phyloP scores from a whole-genome alignment of 2,888 invertebrate genomes.

The Psylliodes chrysocephalus region DNA sequence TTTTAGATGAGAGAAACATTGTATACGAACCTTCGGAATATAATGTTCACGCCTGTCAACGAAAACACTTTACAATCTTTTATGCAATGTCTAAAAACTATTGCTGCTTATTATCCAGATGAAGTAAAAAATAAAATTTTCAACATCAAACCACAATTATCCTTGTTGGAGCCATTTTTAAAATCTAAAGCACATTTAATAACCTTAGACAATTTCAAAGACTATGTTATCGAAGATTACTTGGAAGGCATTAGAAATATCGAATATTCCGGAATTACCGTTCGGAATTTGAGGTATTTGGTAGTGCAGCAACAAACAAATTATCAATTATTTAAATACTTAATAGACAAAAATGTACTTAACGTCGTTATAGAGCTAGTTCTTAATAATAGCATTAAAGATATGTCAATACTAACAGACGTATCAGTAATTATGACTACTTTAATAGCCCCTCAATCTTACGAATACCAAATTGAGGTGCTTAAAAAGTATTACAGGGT shows the following conservation, averaged over 20 bases:
- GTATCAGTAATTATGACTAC: constrained; percentile 64
- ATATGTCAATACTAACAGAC: constrained; percentile 37
- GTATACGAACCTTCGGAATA: constrained; percentile 15
- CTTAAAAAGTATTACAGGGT: constrained; percentile 61
- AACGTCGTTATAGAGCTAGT: constrained; percentile 24
- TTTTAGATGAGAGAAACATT: constrained; percentile 20
- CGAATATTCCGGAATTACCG: not conserved
- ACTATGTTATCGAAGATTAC: constrained; percentile 14
- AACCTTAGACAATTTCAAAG: constrained; percentile 9
- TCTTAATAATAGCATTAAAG: not conserved
- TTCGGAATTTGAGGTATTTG: constrained; percentile 18
- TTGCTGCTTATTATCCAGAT: constrained; percentile 14
- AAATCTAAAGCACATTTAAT: constrained; percentile 8
- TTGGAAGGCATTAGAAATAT: constrained; percentile 13
- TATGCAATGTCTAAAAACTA: constrained; percentile 20
- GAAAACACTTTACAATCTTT: not conserved
- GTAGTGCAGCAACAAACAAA: constrained; percentile 13
- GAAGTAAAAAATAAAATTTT: constrained; percentile 27
- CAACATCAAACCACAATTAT: not conserved
- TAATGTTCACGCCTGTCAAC: constrained; percentile 2
- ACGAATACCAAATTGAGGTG: constrained; percentile 64
- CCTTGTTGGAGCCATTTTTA: constrained; percentile 6
- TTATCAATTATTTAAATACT: not conserved
- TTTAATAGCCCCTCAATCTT: constrained; percentile 62
- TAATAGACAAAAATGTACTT: constrained; percentile 28